Conservation (phyloP, 2,888 invertebrate genomes). For the Malachius bipustulatus region DNA sequence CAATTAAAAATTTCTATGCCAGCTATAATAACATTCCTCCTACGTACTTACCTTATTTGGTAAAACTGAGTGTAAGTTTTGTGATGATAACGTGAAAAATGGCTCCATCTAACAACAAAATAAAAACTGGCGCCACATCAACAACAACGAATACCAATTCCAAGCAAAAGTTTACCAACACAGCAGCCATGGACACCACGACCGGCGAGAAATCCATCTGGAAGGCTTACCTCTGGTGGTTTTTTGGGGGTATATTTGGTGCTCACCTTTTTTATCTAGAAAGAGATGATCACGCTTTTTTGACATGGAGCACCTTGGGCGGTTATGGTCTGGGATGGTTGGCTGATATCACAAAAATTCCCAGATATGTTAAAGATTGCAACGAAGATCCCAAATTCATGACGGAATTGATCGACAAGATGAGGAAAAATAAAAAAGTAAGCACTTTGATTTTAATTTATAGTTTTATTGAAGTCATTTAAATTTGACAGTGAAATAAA, state of each 20-base stretch:
- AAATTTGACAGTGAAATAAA: too few species aligned
- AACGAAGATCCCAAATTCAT: conserved; percentile 62
- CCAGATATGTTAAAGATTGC: conserved; percentile 71
- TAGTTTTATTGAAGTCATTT: too few species aligned
- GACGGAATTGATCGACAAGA: conserved; percentile 48
- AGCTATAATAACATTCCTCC: too few species aligned
- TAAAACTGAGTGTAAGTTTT: too few species aligned
- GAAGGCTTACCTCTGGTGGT: conserved; percentile 72
- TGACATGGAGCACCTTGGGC: conserved; percentile 79
- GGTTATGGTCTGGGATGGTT: conserved; percentile 85
- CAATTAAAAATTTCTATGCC: too few species aligned
- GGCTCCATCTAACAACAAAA: too few species aligned
- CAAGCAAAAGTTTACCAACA: too few species aligned
- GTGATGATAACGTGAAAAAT: too few species aligned
- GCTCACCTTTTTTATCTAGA: conserved; percentile 84
- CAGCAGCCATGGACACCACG: background rate
- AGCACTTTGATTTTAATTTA: conserved; percentile 19
- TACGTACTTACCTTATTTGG: too few species aligned
- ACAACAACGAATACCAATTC: too few species aligned
- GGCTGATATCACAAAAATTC: conserved; percentile 71
- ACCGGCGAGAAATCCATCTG: conserved; percentile 45
- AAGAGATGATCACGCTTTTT: conserved; percentile 79
- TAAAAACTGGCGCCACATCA: too few species aligned
- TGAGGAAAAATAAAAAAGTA: conserved; percentile 54
- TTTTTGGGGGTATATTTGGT: conserved; percentile 79